Conservation (phyloP, 2,797 vertebrate genomes). For the Alosa sapidissima region DNA sequence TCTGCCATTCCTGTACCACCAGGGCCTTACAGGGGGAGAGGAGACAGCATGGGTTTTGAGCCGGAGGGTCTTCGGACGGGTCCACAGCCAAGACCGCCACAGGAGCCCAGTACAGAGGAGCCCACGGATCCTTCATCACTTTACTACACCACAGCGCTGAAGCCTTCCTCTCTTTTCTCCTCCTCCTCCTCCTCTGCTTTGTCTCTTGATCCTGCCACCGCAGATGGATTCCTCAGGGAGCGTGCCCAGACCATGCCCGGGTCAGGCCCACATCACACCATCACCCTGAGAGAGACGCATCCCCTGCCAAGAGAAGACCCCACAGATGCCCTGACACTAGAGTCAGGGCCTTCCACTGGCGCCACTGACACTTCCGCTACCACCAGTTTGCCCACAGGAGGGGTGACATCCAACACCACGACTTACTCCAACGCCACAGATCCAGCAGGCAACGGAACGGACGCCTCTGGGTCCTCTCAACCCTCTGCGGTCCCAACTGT, state of each 20-base stretch:
- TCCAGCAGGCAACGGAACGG: constrained; percentile 33
- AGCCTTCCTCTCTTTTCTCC: constrained; percentile 55
- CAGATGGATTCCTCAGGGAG: constrained; percentile 57
- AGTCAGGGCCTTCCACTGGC: constrained; percentile 56
- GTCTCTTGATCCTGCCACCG: constrained; percentile 30
- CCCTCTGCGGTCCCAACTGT: constrained; percentile 1
- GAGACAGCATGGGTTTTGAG: constrained; percentile 59
- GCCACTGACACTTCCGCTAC: constrained; percentile 37
- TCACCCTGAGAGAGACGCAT: constrained; percentile 71
- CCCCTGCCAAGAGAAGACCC: constrained; percentile 47
- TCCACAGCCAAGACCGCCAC: constrained; percentile 61
- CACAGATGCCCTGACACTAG: constrained; percentile 37
- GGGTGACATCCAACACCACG: constrained; percentile 28
- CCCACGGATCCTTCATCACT: constrained; percentile 59
- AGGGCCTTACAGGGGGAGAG: constrained; percentile 57
- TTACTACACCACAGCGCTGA: constrained; percentile 22
- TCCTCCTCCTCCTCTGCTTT: constrained; percentile 32
- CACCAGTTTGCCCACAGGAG: constrained; percentile 33
- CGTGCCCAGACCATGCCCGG: constrained; percentile 33
- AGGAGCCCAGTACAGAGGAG: constrained; percentile 68
- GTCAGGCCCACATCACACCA: constrained; percentile 60
- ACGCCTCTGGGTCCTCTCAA: background rate
- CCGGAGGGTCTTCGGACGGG: constrained; percentile 57
- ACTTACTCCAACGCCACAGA: background rate
- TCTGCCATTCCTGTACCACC: constrained; percentile 43